These are phyloP conservation scores for Merluccius polli DNA, from an alignment of 2,797 vertebrate species.

Conservation along the genomic window DNA sequence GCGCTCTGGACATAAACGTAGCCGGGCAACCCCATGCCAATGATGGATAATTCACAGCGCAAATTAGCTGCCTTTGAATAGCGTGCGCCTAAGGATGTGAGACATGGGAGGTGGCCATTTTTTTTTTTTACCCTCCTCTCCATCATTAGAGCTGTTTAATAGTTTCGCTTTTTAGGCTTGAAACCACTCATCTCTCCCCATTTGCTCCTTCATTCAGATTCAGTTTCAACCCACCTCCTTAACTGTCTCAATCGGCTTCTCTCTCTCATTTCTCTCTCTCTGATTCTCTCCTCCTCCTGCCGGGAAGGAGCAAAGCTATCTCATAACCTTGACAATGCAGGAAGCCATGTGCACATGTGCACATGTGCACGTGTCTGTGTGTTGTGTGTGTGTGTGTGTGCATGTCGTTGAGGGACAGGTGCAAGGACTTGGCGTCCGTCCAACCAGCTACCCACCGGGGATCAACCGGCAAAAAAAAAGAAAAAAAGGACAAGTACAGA, in stretches of 20 bases:
- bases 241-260: slow-evolving; percentile 48
- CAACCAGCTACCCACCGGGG: slow-evolving; percentile 29
- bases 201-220: slow-evolving; percentile 37
- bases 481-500: slow-evolving; percentile 31
- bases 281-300: slow-evolving; percentile 29
- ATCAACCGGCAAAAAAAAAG: slow-evolving; percentile 28
- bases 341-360: slow-evolving; percentile 23
- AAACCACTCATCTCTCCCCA: no score
- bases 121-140: slow-evolving; percentile 35
- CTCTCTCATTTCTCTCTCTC: slow-evolving; percentile 17
- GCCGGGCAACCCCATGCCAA: neutral
- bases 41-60: slow-evolving; percentile 70
- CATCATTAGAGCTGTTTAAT: slow-evolving; percentile 1
- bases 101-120: slow-evolving; percentile 38
- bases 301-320: slow-evolving; percentile 42
- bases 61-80: slow-evolving; percentile 71
- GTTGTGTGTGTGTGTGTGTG: slow-evolving; percentile 10
- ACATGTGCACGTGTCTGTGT: slow-evolving; percentile 3
- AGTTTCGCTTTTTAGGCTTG: no score
- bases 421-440: slow-evolving; percentile 57
- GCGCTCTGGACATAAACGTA: neutral
- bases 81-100: slow-evolving; percentile 69
- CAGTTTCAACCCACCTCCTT: slow-evolving; percentile 48
- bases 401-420: slow-evolving; percentile 56
- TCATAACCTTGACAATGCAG: slow-evolving; percentile 66